A percentile compares a stretch with the other conserved stretches of the same genome.
Evolutionary conservation across 2,113 vertebrate species (phyloP).

Genomic region (Podilymbus podiceps): DNA sequence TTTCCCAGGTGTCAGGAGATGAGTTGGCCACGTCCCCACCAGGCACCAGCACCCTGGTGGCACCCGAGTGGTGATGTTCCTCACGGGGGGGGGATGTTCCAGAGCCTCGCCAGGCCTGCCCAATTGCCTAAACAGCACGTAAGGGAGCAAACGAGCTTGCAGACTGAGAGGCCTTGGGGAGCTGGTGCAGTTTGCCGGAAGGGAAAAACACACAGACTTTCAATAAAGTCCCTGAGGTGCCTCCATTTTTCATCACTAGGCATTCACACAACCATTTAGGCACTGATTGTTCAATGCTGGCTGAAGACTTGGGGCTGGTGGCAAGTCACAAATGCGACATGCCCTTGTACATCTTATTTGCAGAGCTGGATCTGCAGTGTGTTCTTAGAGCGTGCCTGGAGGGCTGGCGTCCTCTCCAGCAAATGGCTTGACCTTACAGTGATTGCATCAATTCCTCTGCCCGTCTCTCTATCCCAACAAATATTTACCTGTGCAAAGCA

Average conservation of each 20-base stretch:
- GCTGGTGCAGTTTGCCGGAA: not conserved
- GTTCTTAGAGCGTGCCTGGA: not conserved
- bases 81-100: not conserved
- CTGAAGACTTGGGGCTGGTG: not conserved
- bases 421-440: not conserved
- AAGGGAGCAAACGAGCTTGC: not conserved
- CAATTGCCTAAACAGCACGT: accelerated
- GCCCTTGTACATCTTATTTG: not conserved
- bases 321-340: not conserved
- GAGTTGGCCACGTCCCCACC: not conserved
- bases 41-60: accelerated
- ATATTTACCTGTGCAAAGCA: not conserved
- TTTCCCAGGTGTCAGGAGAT: not conserved
- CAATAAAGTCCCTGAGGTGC: not conserved
- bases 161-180: not conserved
- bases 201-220: not conserved
- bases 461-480: not conserved
- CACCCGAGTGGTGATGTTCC: not conserved
- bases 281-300: not conserved
- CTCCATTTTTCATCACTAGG: slow-evolving; percentile 4
- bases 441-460: not conserved
- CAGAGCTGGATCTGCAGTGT: not conserved
- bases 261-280: not conserved
- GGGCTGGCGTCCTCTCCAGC: not conserved
- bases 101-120: not conserved